Evolutionary conservation across 2,888 invertebrate species (phyloP).

Genomic region (Dolichopus griseipennis): DNA sequence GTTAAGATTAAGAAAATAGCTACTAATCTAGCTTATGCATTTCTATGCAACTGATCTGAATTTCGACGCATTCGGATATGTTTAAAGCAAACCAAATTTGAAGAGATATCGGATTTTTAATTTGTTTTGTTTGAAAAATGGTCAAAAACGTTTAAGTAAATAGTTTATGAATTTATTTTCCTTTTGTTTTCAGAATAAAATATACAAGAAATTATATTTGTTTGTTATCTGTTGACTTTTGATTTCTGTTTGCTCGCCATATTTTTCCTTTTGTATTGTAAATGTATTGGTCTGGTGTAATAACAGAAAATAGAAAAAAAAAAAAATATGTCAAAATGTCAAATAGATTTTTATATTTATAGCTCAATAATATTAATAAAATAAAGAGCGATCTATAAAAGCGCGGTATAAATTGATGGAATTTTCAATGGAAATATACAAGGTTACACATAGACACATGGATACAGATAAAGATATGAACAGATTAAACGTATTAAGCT

Average conservation of each 20-base stretch:
- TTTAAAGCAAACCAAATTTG: not conserved
- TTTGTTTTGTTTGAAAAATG: no score
- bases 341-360: not conserved
- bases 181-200: not conserved
- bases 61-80: not conserved
- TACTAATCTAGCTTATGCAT: no score
- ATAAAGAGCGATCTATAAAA: no score
- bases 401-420: no score
- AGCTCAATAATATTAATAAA: not conserved
- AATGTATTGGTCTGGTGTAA: not conserved
- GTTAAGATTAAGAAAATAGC: no score
- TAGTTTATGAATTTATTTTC: not conserved
- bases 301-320: not conserved
- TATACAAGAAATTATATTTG: not conserved
- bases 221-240: not conserved
- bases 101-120: no score
- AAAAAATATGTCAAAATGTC: constrained; percentile 1
- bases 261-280: not conserved
- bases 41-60: not conserved
- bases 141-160: constrained; percentile 1
- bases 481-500: no score
- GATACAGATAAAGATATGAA: no score
- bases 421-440: no score
- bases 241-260: not conserved
- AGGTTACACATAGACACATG: no score